Conservation (phyloP, 2,113 vertebrate species). For the Brachypteracias leptosomus region DNA sequence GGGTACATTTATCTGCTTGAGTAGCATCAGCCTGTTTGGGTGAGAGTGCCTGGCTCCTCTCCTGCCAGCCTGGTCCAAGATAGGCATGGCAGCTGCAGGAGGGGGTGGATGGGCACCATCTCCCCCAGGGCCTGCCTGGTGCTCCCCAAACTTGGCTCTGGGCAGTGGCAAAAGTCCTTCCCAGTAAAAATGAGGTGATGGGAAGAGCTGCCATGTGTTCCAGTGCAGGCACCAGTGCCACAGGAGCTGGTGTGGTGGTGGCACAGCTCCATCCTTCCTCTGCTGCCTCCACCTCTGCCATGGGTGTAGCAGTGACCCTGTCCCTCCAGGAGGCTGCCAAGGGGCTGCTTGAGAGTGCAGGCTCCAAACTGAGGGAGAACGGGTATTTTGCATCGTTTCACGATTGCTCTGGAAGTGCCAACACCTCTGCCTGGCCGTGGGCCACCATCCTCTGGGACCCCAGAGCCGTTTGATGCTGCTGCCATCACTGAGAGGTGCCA, state of each 20-base stretch:
- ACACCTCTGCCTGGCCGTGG: not conserved
- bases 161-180: not conserved
- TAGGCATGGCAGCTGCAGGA: not conserved
- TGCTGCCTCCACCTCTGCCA: fast-evolving
- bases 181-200: too few species aligned
- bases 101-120: not conserved
- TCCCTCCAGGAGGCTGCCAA: too few species aligned
- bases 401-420: not conserved
- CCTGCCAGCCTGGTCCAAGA: not conserved
- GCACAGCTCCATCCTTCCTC: not conserved
- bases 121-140: not conserved
- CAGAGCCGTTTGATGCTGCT: not conserved
- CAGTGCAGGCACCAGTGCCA: too few species aligned
- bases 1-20: fast-evolving
- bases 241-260: not conserved
- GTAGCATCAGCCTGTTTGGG: not conserved
- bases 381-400: too few species aligned
- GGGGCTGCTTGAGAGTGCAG: not conserved
- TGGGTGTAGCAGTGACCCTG: not conserved
- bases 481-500: not conserved
- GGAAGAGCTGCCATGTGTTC: not conserved
- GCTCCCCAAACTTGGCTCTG: not conserved
- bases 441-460: fast-evolving
- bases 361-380: too few species aligned
- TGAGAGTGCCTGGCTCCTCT: not conserved